Evolutionary conservation across 2,888 invertebrate genomes (phyloP), one percentile per base, ranked within the genome.

Genomic region (Galerucella calmariensis): DNA sequence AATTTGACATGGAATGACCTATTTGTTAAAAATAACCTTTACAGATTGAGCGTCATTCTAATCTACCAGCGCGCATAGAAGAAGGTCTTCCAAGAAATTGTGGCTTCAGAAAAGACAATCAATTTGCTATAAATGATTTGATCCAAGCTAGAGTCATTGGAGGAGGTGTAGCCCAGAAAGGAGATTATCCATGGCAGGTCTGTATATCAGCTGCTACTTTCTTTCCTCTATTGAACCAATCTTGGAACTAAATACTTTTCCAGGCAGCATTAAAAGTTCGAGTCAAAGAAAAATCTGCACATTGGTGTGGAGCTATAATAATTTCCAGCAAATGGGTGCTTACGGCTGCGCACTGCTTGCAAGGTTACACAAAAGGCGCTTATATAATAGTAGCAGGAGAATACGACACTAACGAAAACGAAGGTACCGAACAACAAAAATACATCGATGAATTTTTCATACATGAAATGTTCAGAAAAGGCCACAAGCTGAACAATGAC

Each of bases 151-250:
- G 91, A 81, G 92, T 94, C 1, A 90, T 94, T 4, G 89, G 90
- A 73, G 93, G 93, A 5, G 89, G 89, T 27, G 83, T 90, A 12
- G 92, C 93, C 0, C 88, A 88, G 10, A 89, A 89, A 46, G 94
- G 94, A 3, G 90, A 92, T 16, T 92, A 93, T 86, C 94, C 94
- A 3, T 94, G 94, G 94, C 93, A 93, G 89, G 93, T 92, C 85
- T 81, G 78, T 46, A 67, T 24, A 11, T n/a, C 2, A 16, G 8
- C 10, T 56, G 6, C 0, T 8, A 9, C 20, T 20, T 14, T 46
- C 44, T 70, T 16, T 12, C 12, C 0, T 24, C 63, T 69, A 6
- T 20, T 48, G 70, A 14, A 46, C n/a, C 63, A 24, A 62, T 27
- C 63, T 56, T 20, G 2, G 46, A 14, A 44, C 56, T 44, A 51